phyloP scores from a whole-genome alignment of 2,113 vertebrate species.

The pig (Sus scrofa) region T2T-Sscrofa CM000824.6:27076501-27077000 shows the following conservation, averaged over 20 bases:
- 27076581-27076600: no score
- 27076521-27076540: no score
- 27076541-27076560: no score
- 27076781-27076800: neutral
- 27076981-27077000: no score
- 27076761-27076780: neutral
- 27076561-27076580: no score
- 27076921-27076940: no score
- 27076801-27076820: neutral
- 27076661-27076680: neutral
- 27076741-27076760: neutral
- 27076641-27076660: neutral
- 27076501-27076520: no score
- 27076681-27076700: neutral
- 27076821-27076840: neutral
- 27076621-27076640: rapidly evolving
- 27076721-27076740: neutral
- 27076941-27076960: no score
- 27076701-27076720: neutral
- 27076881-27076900: no score
- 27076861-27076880: no score
- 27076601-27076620: neutral
- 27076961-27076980: no score
- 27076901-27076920: no score
- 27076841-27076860: neutral